Evolutionary conservation across 1,140 invertebrate genomes (phyloP).

Genomic region (Rhysida immarginata): DNA sequence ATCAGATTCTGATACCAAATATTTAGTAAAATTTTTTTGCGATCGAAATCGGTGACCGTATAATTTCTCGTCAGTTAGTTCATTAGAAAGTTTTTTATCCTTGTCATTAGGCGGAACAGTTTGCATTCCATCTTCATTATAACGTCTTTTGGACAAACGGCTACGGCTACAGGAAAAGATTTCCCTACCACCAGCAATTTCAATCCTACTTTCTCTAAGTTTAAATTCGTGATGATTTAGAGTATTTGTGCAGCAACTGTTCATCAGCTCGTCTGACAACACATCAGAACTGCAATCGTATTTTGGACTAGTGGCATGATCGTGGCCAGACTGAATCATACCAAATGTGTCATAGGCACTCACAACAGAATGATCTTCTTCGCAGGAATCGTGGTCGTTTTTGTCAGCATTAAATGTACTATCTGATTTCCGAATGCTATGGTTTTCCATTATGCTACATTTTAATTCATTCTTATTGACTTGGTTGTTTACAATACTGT

Average conservation of each 20-base stretch:
- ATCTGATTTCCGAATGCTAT: not conserved
- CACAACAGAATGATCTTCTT: conserved; percentile 8
- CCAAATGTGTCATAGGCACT: conserved; percentile 12
- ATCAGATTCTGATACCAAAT: too few relatives aligned
- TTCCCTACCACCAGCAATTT: conserved; percentile 72
- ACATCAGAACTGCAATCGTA: conserved; percentile 15
- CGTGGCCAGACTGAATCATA: not conserved
- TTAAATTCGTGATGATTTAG: conserved; percentile 14
- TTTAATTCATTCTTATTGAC: too few relatives aligned
- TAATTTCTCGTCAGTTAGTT: conserved; percentile 17
- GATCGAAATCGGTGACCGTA: conserved; percentile 11
- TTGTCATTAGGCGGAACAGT: conserved; percentile 29
- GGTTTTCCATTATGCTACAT: too few relatives aligned
- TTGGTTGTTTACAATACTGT: too few relatives aligned
- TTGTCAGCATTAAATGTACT: not conserved
- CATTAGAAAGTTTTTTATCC: conserved; percentile 16
- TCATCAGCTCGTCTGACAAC: too few relatives aligned
- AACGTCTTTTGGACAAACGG: conserved; percentile 54
- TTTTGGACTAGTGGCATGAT: conserved; percentile 14
- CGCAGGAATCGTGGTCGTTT: not conserved
- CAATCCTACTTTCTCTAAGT: conserved; percentile 47
- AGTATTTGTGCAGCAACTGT: too few relatives aligned
- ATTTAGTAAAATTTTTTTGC: too few relatives aligned
- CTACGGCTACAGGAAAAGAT: conserved; percentile 67
- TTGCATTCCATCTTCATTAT: conserved; percentile 37